Base-by-base conservation (phyloP, 2,888 invertebrate species). In the Pristionchus mayeri region DNA sequence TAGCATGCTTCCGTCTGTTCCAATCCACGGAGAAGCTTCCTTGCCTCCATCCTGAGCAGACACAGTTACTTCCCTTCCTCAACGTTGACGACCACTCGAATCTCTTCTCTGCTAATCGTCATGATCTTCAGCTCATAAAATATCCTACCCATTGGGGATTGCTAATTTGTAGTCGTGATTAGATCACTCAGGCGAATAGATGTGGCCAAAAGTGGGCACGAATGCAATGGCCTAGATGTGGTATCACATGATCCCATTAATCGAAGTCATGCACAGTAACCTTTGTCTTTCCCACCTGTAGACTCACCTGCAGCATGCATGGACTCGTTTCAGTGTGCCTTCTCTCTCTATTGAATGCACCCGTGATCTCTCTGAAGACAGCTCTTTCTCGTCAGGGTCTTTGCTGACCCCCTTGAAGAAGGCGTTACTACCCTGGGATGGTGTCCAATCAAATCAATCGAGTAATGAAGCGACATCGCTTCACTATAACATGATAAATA, bases 11-110 rank as follows among this genome's bases (percentile, higher is more conserved):
- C n/a, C n/a, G n/a, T n/a, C n/a, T n/a, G n/a, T n/a, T n/a, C n/a
- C n/a, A n/a, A n/a, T n/a, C n/a, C n/a, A n/a, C n/a, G n/a, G 92
- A 34, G 91, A 87, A 40, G 89, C 85, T 88, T 87, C 92, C 88
- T 92, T 86, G 67, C 87, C 89, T 44, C 91, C 92, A 79, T 91
- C 88, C 85, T 86, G 11, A 71, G 44, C 9, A 6, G 2, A 40
- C n/a, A 9, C 7, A 40, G 7, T 71, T 18, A 71, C n/a, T n/a
- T n/a, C n/a, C n/a, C n/a, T n/a, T n/a, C n/a, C n/a, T n/a, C n/a
- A n/a, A n/a, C n/a, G n/a, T n/a, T n/a, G n/a, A n/a, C n/a, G n/a
- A n/a, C n/a, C n/a, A n/a, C n/a, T n/a, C n/a, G n/a, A n/a, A n/a
- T n/a, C n/a, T n/a, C n/a, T n/a, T n/a, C n/a, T 44, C 40, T 24